Evolutionary conservation across 2,888 invertebrate species (phyloP), one percentile per base, ranked within the genome.

Genomic region (Athetis lepigone): DNA sequence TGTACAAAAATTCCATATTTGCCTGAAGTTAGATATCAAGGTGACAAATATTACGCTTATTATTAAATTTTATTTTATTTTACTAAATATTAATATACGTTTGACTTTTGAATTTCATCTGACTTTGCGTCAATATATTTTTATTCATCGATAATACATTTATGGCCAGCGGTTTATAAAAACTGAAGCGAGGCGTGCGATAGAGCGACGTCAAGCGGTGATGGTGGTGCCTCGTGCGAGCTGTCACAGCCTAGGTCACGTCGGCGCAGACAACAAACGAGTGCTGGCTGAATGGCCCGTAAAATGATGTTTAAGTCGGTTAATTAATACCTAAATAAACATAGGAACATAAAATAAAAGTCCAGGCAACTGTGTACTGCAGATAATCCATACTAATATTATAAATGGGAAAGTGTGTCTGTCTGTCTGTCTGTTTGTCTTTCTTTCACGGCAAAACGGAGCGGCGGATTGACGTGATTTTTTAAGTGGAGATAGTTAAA

Each of bases 71-170:
- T 85, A 85, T 85, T 82, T 84, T 83, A 80, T 75, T 70, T 76
- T 80, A 82, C 75, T 85, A 81, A 82, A 85, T 83, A 75, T 85
- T 81, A 82, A 85, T 83, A 83, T 77, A 83, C 64, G 79, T 81
- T 87, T 90, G 89, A 91, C 91, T 91, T 91, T 90, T 90, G 82
- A 90, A 90, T 91, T 92, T 91, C 82, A 82, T 85, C 77, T 83
- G 83, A 84, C 79, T 70, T 73, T 77, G 58, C 61, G 62, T 73
- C 71, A 63, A 65, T 71, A 54, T 60, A 39, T 63, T 63, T 70
- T 69, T 62, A 56, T 58, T 63, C 49, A 66, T 66, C 43, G 46
- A 61, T 7, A 50, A 27, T 45, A 51, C 54, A 45, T 73, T 40
- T 70, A 59, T 45, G 46, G 77, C 80, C 77, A 76, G 77, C 62